These are phyloP conservation scores for Lepidothrix coronata DNA, from an alignment of 2,113 vertebrate genomes.

Conservation along the genomic window DNA sequence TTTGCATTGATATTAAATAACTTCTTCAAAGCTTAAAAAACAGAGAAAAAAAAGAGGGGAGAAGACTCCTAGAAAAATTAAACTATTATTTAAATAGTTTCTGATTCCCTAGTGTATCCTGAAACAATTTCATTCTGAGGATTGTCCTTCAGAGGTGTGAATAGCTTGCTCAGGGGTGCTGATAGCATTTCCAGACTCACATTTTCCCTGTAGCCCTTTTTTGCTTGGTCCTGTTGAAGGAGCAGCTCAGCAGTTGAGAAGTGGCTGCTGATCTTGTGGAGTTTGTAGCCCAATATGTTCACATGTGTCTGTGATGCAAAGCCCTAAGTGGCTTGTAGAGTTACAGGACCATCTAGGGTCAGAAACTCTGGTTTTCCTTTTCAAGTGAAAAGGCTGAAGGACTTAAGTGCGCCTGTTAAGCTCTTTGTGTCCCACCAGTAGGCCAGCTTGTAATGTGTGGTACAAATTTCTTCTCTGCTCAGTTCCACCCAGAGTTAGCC, in stretches of 20 bases:
- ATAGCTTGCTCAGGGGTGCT: background rate
- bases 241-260: background rate
- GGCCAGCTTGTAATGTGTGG: background rate
- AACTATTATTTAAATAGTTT: background rate
- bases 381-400: background rate
- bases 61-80: background rate
- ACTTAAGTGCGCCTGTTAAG: background rate
- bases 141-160: background rate
- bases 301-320: background rate
- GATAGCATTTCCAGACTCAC: background rate
- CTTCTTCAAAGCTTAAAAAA: conserved; percentile 14
- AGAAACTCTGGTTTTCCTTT: background rate
- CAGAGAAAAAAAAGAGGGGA: background rate
- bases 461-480: background rate
- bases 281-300: background rate
- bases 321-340: background rate
- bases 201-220: background rate
- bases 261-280: background rate
- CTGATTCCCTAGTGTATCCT: background rate
- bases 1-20: conserved; percentile 45
- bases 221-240: background rate
- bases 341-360: background rate
- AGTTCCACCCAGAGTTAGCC: background rate
- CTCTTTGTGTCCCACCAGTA: background rate
- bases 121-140: background rate